These are phyloP conservation scores for Listronotus oregonensis DNA, from an alignment of 1,140 invertebrate species.

Conservation along the genomic window DNA sequence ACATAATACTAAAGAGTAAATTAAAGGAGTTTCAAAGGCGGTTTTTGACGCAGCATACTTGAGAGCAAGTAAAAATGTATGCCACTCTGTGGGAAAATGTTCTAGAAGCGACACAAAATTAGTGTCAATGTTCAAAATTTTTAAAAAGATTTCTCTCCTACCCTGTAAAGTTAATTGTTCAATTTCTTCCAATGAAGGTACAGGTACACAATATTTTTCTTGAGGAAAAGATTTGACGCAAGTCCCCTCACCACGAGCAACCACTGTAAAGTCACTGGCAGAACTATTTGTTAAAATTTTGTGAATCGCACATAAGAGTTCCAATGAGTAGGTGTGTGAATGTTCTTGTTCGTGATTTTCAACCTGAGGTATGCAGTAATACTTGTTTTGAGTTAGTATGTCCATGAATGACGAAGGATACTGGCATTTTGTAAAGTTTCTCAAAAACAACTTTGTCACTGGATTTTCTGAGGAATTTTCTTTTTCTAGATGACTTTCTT, in stretches of 20 bases:
- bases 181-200: conserved; percentile 56
- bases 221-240: conserved; percentile 47
- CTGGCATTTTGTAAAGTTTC: conserved; percentile 62
- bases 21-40: conserved; percentile 58
- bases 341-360: conserved; percentile 68
- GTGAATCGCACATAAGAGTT: conserved; percentile 71
- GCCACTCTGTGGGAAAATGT: conserved; percentile 64
- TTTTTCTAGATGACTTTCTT: conserved; percentile 35
- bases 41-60: conserved; percentile 70
- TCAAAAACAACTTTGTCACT: conserved; percentile 70
- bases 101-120: conserved; percentile 53
- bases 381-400: conserved; percentile 65
- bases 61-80: conserved; percentile 66
- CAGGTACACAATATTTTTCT: conserved; percentile 47
- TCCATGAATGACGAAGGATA: conserved; percentile 71
- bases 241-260: conserved; percentile 52
- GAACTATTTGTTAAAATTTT: conserved; percentile 57
- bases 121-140: conserved; percentile 56
- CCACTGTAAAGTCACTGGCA: conserved; percentile 52
- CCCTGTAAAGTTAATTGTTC: conserved; percentile 40
- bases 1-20: conserved; percentile 67
- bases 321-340: conserved; percentile 64
- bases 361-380: conserved; percentile 73
- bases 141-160: conserved; percentile 57
- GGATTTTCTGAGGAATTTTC: conserved; percentile 21